Evolutionary conservation across 2,888 invertebrate species (phyloP), one percentile per base, ranked within the genome.

Genomic region (Ariolimax columbianus): DNA sequence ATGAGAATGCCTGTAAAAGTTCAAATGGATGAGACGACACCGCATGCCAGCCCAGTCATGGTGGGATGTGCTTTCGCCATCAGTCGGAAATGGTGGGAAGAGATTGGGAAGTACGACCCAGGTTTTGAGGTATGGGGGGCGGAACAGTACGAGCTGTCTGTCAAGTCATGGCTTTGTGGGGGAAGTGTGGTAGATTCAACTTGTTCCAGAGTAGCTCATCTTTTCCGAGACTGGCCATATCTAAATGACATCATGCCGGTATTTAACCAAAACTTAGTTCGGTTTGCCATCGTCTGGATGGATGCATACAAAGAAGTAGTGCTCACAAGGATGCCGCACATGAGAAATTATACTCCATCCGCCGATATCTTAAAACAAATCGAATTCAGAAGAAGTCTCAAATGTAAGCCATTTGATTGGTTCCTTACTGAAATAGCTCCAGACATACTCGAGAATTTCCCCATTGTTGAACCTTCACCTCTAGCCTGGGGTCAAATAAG

Each of bases 91-190:
- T 99, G 98, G 95, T 99, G 99, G 94, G 97, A 98, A 94, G 96
- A 96, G 89, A 95, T 99, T 68, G 99, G 99, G 83, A 98, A 98
- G 66, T 99, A 99, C 94, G 99, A 99, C 95, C 97, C 97, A 79
- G 99, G 98, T 30, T 99, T 99, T 94, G 99, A 99, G 94, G 99
- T 99, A 92, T 99, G 99, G 99, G 99, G 99, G 87, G 98, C 98
- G 70, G 98, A 99, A 95, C 99, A 99, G 33, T 82, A 95, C 88
- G 99, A 99, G 94, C 95, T 99, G 40, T 98, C 98, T 0, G 99
- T 99, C 94, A 98, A 98, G 94, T 85, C 87, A 17, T 90, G 90
- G 90, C 78, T 86, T 84, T 89, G 90, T 86, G 90, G 89, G 9
- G 90, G 90, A 6, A 83, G 83, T 51, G 83, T 90, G 6, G 84